phyloP scores from a whole-genome alignment of 1,140 invertebrate species.

The Calephelis nemesis region DNA sequence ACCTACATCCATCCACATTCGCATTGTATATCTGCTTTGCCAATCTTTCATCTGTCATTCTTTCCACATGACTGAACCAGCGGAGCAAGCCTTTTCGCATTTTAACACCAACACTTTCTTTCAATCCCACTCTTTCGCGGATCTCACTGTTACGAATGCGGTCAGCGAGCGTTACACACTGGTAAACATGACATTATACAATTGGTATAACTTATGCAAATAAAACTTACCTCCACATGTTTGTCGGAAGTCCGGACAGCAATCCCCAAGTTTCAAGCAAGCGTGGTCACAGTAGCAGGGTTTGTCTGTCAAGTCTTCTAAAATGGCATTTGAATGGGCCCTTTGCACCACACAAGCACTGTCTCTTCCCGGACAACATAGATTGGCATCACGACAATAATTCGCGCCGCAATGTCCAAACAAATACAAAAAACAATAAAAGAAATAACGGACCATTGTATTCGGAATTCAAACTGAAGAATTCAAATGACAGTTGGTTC shows the following conservation, averaged over 20 bases:
- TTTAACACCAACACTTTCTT: too few relatives aligned
- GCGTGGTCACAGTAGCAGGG: conserved; percentile 94
- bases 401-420: conserved; percentile 63
- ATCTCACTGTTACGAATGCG: too few relatives aligned
- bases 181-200: too few relatives aligned
- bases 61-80: too few relatives aligned
- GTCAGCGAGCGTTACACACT: too few relatives aligned
- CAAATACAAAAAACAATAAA: conserved; percentile 57
- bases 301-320: conserved; percentile 89
- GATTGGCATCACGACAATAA: conserved; percentile 86
- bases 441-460: conserved; percentile 61
- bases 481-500: neutral
- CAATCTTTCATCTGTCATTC: too few relatives aligned
- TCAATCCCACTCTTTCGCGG: too few relatives aligned
- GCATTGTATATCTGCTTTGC: too few relatives aligned
- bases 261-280: conserved; percentile 91
- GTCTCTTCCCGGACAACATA: conserved; percentile 90
- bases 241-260: conserved; percentile 91
- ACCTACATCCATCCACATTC: too few relatives aligned
- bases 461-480: conserved; percentile 3
- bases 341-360: conserved; percentile 93
- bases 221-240: conserved; percentile 88
- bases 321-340: conserved; percentile 89
- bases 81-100: too few relatives aligned
- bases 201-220: neutral